These are phyloP conservation scores for Drosophila subobscura DNA, from an alignment of 1,140 invertebrate genomes.

Conservation along the genomic window DNA sequence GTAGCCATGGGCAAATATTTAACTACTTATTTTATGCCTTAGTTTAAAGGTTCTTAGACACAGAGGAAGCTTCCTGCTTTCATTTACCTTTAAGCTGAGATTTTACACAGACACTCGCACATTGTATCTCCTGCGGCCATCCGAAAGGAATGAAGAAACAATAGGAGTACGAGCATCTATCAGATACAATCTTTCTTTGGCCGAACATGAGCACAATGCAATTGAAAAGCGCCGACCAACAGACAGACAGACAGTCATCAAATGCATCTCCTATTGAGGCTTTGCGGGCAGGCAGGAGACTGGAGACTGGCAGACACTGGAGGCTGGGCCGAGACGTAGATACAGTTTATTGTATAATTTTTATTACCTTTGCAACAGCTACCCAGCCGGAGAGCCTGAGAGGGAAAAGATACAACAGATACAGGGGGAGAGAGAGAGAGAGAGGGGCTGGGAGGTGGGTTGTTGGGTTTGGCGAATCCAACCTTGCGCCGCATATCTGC, in stretches of 20 bases:
- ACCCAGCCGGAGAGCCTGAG: no score
- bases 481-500: constrained; percentile 58
- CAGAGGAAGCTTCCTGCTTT: no score
- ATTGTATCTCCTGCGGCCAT: constrained; percentile 24
- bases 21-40: no score
- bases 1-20: no score
- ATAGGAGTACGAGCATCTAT: constrained; percentile 21
- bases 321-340: background rate
- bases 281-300: constrained; percentile 2
- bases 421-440: background rate
- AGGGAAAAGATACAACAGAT: no score
- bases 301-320: background rate
- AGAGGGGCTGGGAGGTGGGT: background rate
- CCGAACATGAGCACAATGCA: constrained; percentile 41
- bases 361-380: constrained; percentile 49
- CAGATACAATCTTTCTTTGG: constrained; percentile 51
- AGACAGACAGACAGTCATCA: constrained; percentile 15
- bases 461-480: background rate
- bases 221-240: constrained; percentile 32
- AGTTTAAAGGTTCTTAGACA: no score
- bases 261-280: constrained; percentile 40
- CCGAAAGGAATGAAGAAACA: constrained; percentile 18
- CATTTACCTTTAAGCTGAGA: background rate
- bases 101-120: constrained; percentile 7
- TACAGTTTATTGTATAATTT: constrained; percentile 63